A percentile compares a stretch with the other conserved stretches of the same genome.
Conservation (phyloP, 2,888 invertebrate species). For the Calameuta pallipes region DNA sequence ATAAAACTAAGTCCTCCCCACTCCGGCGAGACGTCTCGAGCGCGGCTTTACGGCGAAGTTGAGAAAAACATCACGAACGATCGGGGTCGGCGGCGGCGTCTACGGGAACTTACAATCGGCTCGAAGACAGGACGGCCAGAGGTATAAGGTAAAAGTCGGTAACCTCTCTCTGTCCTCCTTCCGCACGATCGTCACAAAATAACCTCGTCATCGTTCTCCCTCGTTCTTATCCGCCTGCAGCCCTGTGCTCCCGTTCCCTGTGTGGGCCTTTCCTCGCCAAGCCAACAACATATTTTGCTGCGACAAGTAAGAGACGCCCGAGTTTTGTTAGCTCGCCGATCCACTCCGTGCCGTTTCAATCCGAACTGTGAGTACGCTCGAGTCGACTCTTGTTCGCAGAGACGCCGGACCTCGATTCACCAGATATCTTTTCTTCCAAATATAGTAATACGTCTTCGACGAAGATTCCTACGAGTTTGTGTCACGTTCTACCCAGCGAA, state of each 20-base stretch:
- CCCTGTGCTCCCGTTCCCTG: neutral
- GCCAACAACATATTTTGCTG: neutral
- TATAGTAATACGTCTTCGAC: conserved; percentile 15
- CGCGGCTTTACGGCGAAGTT: neutral
- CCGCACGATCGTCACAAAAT: neutral
- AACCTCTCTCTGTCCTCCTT: conserved; percentile 1
- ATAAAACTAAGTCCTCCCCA: neutral
- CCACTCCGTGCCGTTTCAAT: neutral
- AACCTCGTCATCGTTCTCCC: neutral
- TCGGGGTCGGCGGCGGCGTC: conserved; percentile 1
- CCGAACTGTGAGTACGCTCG: neutral
- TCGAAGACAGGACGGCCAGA: neutral
- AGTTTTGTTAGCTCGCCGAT: neutral
- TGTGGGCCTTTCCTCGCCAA: neutral
- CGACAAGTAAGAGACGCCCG: neutral
- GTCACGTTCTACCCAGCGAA: neutral
- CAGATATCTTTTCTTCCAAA: conserved; percentile 19
- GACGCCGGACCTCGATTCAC: conserved; percentile 12
- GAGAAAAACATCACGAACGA: conserved; percentile 2
- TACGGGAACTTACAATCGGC: neutral
- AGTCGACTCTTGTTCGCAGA: neutral
- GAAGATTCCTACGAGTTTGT: neutral
- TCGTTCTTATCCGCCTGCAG: neutral
- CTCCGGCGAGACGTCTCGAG: neutral
- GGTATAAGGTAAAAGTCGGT: conserved; percentile 5